Percentiles rank a stretch among this genome's conserved stretches.
These are phyloP conservation scores for Poeciliopsis infans DNA, from an alignment of 2,797 vertebrate species.

Conservation along the genomic window DNA sequence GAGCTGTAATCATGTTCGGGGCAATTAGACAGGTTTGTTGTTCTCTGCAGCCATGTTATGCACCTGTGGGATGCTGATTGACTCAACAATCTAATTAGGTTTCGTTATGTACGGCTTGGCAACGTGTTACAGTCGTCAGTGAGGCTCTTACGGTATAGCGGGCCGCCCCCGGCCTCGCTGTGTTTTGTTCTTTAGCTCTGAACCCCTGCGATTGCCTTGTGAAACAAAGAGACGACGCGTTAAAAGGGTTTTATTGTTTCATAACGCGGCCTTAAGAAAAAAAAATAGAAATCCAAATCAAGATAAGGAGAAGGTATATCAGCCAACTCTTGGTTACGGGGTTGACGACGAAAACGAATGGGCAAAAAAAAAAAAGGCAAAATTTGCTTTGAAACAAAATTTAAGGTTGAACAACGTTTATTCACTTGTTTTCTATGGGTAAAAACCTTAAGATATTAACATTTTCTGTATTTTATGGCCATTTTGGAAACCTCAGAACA, in stretches of 20 bases:
- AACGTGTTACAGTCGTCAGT: conserved; percentile 48
- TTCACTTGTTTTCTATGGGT: background rate
- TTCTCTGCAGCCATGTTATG: conserved; percentile 73
- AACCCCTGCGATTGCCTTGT: background rate
- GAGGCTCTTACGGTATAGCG: conserved; percentile 25
- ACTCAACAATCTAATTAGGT: conserved; percentile 81
- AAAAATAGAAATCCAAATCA: background rate
- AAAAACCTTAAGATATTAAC: background rate
- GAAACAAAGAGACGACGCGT: background rate
- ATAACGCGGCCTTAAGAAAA: background rate
- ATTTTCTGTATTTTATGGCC: background rate
- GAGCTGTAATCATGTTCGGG: conserved; percentile 80
- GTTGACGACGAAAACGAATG: background rate
- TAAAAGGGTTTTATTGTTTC: background rate
- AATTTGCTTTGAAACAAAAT: background rate
- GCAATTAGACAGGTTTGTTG: conserved; percentile 81
- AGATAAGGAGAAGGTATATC: background rate
- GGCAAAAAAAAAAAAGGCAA: no score
- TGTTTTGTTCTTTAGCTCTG: conserved; percentile 13
- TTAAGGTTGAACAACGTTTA: background rate
- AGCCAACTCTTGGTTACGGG: background rate
- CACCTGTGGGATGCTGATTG: conserved; percentile 81
- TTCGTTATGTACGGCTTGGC: conserved; percentile 64
- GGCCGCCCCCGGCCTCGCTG: conserved; percentile 20
- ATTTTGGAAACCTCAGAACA: background rate